Evolutionary conservation across 1,140 invertebrate genomes (phyloP), one percentile per base, ranked within the genome.

Genomic region (Heliconius himera): DNA sequence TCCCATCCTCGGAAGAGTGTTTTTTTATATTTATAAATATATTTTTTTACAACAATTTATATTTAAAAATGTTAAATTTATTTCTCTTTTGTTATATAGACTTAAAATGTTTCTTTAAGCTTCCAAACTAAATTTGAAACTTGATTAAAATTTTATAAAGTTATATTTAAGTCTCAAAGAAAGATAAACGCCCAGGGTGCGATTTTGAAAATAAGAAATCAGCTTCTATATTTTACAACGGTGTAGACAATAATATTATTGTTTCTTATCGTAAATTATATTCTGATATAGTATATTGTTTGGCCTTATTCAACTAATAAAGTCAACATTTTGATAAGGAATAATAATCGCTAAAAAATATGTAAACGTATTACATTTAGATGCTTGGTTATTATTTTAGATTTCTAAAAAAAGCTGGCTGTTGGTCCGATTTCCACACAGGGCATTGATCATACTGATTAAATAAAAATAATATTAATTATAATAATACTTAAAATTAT

Each of bases 91-190:
- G 5, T 3, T 36, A 8, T 36, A 36, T 6, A 36, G 33, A 2
- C 11, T 41, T 13, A 41, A 41, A 3, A 13, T 41, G 11, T 13
- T 41, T 13, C 11, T 41, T 41, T 41, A 41, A 41, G 38, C 9
- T 41, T 41, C 9, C 8, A 56, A 56, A 22, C 54, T 22, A 56
- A 56, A 56, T 56, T 56, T 56, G n/a, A 60, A 46, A 74, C 56
- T 74, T 36, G 29, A 74, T 74, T 74, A 74, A 74, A 60, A 41
- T 56, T 74, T 74, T 54, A 74, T 74, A 38, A 38, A 33, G 73
- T n/a, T 36, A 49, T 36, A 29, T 54, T 60, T n/a, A 60, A 74
- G 51, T 60, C 26, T 74, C 29, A 22, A 38, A 74, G 51, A 74
- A 60, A 74, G 41, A 74, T 74, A 74, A 74, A 56, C 73, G 73